A percentile compares a stretch with the other conserved stretches of the same genome.
Evolutionary conservation across 2,797 vertebrate genomes (phyloP).

Genomic region (Apogon talboti): DNA sequence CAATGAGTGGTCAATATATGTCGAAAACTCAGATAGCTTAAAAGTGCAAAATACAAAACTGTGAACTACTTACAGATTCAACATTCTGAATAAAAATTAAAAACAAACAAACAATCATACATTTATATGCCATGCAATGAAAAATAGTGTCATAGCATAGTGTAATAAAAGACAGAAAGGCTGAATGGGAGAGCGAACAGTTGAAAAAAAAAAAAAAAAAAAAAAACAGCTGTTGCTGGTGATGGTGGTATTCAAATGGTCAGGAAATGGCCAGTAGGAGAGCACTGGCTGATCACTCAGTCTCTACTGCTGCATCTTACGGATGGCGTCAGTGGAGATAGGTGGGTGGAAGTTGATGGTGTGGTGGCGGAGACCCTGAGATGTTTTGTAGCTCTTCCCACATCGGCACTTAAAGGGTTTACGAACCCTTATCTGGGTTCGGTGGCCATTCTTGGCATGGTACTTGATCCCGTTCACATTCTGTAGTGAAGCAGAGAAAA

Average conservation of each 20-base stretch:
- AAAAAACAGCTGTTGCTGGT: conserved; percentile 85
- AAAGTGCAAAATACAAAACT: conserved; percentile 99
- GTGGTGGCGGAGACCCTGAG: conserved; percentile 99
- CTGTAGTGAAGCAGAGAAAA: conserved; percentile 74
- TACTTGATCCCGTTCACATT: conserved; percentile 99
- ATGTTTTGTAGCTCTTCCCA: conserved; percentile 99
- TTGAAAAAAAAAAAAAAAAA: conserved; percentile 30
- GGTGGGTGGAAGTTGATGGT: conserved; percentile 99
- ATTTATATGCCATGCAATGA: conserved; percentile 89
- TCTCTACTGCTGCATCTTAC: conserved; percentile 96
- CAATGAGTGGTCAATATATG: conserved; percentile 88
- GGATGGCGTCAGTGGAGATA: conserved; percentile 93
- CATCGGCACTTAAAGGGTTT: conserved; percentile 99
- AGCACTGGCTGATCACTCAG: conserved; percentile 79
- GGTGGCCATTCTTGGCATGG: conserved; percentile 98
- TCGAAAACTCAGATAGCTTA: conserved; percentile 82
- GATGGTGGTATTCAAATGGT: conserved; percentile 85
- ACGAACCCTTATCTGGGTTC: conserved; percentile 96
- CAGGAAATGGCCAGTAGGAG: conserved; percentile 57
- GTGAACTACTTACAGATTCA: conserved; percentile 88
- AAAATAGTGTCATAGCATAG: conserved; percentile 78
- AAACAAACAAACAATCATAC: conserved; percentile 55
- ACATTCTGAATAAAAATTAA: conserved; percentile 84
- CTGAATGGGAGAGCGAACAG: conserved; percentile 5
- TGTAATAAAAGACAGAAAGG: conserved; percentile 9